A percentile compares a stretch with the other conserved stretches of the same genome.
Evolutionary conservation across 1,140 invertebrate species (phyloP).

Genomic region (Spodoptera litura): DNA sequence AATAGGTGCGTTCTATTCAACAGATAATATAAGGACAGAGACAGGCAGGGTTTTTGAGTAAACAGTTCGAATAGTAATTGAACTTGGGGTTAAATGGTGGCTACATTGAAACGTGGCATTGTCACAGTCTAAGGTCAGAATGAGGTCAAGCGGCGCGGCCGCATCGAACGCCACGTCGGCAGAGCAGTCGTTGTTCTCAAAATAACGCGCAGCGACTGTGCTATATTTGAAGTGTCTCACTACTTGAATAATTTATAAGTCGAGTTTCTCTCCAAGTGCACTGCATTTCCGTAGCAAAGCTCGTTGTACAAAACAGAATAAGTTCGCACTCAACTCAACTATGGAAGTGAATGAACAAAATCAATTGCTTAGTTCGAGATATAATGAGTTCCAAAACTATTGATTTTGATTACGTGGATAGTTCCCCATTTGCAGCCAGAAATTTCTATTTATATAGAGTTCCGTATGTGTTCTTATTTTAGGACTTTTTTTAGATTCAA

Average conservation of each 20-base stretch:
- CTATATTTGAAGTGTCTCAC: conserved; percentile 83
- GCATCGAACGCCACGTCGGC: conserved; percentile 36
- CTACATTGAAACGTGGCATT: conserved; percentile 18
- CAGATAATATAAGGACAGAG: neutral
- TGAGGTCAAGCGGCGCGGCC: conserved; percentile 55
- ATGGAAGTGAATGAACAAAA: conserved; percentile 54
- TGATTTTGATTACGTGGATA: conserved; percentile 4
- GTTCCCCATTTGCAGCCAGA: neutral
- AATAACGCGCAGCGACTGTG: conserved; percentile 76
- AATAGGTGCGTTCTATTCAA: neutral
- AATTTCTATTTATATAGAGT: too few relatives aligned
- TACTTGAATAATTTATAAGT: conserved; percentile 84
- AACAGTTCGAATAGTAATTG: conserved; percentile 25
- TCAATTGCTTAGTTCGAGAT: conserved; percentile 40
- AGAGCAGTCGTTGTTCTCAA: conserved; percentile 70
- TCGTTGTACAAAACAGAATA: conserved; percentile 60
- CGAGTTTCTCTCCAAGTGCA: conserved; percentile 72
- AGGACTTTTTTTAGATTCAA: too few relatives aligned
- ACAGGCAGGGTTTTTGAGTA: neutral
- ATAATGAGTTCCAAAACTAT: conserved; percentile 15
- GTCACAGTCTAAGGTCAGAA: conserved; percentile 50
- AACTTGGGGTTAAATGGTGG: conserved; percentile 15
- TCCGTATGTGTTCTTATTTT: neutral
- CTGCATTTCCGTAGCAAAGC: conserved; percentile 76
- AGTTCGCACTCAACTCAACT: conserved; percentile 70